Evolutionary conservation across 2,113 vertebrate species (phyloP).

Genomic region (Aythya baeri): DNA sequence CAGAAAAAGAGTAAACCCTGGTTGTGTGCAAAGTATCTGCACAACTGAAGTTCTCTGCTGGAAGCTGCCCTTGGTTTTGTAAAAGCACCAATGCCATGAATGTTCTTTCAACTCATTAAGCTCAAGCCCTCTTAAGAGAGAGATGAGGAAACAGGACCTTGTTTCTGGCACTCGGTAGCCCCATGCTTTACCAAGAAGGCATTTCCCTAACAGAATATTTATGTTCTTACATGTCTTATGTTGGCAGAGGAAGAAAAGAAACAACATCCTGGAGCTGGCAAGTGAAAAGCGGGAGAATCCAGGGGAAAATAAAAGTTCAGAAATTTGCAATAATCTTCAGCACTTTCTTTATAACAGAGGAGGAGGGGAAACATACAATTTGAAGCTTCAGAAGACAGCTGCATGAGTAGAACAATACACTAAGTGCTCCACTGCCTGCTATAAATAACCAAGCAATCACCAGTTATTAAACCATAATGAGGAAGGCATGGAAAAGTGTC

Average conservation of each 20-base stretch:
- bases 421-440: background rate
- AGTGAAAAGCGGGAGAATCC: background rate
- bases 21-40: background rate
- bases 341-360: background rate
- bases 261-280: background rate
- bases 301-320: background rate
- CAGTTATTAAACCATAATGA: slow-evolving; percentile 64
- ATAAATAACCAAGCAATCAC: slow-evolving; percentile 60
- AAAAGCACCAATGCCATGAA: background rate
- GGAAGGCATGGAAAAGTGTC: slow-evolving; percentile 32
- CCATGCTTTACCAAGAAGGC: slow-evolving; percentile 19
- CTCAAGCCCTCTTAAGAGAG: background rate
- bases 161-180: slow-evolving; percentile 1
- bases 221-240: background rate
- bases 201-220: slow-evolving; percentile 2
- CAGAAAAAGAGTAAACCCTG: background rate
- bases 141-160: background rate
- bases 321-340: background rate
- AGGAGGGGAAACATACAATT: background rate
- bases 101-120: background rate
- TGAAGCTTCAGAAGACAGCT: slow-evolving; percentile 22
- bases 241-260: slow-evolving; percentile 47
- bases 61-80: background rate
- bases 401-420: slow-evolving; percentile 47
- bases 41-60: background rate